These are phyloP conservation scores for Spodoptera picta DNA, from an alignment of 2,888 invertebrate species.

Conservation along the genomic window DNA sequence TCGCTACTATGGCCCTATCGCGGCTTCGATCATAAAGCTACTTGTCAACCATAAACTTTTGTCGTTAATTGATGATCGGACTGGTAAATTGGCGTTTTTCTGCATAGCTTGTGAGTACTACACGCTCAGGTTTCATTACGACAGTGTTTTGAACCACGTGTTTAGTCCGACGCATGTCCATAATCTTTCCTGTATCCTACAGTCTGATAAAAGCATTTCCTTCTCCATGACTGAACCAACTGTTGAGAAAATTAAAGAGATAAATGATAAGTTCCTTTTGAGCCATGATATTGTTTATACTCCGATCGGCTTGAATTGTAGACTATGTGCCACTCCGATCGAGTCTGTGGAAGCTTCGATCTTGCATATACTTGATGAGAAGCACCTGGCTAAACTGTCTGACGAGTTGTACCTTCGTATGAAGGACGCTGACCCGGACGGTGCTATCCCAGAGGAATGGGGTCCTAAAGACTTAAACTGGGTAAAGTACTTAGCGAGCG, in stretches of 20 bases:
- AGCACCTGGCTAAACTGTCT: conserved; percentile 78
- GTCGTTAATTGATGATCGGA: conserved; percentile 81
- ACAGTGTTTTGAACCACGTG: conserved; percentile 83
- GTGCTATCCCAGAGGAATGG: conserved; percentile 81
- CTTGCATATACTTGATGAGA: conserved; percentile 81
- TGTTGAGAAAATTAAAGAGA: conserved; percentile 76
- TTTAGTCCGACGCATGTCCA: conserved; percentile 82
- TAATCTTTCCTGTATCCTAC: conserved; percentile 78
- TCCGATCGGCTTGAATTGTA: conserved; percentile 67
- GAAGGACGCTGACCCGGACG: conserved; percentile 74
- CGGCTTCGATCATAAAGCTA: conserved; percentile 75
- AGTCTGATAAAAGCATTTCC: conserved; percentile 78
- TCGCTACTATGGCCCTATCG: conserved; percentile 84
- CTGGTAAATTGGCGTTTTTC: conserved; percentile 84
- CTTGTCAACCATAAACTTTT: conserved; percentile 78
- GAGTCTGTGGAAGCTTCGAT: conserved; percentile 74
- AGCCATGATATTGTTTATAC: conserved; percentile 70
- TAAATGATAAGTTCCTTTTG: conserved; percentile 77
- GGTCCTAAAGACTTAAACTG: conserved; percentile 83
- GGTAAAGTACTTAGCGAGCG: conserved; percentile 82
- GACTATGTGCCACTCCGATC: conserved; percentile 71
- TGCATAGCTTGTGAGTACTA: conserved; percentile 85
- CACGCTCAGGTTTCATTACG: conserved; percentile 82
- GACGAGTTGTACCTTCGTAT: conserved; percentile 78
- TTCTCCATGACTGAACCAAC: conserved; percentile 72